Evolutionary conservation across 2,797 vertebrate genomes (phyloP), one percentile per base, ranked within the genome.

Genomic region (Pseudopleuronectes americanus): DNA sequence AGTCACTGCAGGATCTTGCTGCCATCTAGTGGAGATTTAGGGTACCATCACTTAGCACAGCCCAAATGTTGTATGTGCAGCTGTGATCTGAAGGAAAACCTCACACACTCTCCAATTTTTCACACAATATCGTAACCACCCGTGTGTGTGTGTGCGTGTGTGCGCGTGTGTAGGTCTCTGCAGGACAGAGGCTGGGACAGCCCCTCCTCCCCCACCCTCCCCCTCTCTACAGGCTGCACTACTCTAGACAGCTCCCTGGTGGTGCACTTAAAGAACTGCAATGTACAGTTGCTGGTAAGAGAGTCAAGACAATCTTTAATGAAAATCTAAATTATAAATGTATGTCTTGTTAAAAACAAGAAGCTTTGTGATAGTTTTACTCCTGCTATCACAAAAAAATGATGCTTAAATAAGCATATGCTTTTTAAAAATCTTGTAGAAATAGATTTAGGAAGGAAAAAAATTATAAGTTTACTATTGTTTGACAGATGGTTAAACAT

Each of bases 181-280:
- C 76, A 88, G 89, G 92, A 43, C 56, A 64, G 70, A 64, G 85
- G 78, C 70, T 92, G 92, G 16, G 94, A 95, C 43, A 86, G 90
- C 52, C 92, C 90, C 54, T 76, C 88, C 23, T 62, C 60, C 0
- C 88, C 90, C 21, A 91, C 91, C 0, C 76, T 86, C 12, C 95
- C 95, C 43, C 90, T 98, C 84, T 96, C 95, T 85, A 97, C 97
- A 0, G 94, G 96, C 78, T 96, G 91, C 28, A 77, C 88, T 53
- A 75, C 92, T 67, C 93, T 99, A 79, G 97, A 99, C 77, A 84
- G 86, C 72, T 89, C 94, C 57, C 90, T 99, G 71, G 92, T 96
- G 87, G 92, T 95, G 57, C 98, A 99, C 77, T 88, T 99, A 64
- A 92, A 92, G 87, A 95, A 94, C 89, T 99, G 97, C 92, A 96